Evolutionary conservation across 1,140 invertebrate species (phyloP).

Genomic region (Ridgeia piscesae): DNA sequence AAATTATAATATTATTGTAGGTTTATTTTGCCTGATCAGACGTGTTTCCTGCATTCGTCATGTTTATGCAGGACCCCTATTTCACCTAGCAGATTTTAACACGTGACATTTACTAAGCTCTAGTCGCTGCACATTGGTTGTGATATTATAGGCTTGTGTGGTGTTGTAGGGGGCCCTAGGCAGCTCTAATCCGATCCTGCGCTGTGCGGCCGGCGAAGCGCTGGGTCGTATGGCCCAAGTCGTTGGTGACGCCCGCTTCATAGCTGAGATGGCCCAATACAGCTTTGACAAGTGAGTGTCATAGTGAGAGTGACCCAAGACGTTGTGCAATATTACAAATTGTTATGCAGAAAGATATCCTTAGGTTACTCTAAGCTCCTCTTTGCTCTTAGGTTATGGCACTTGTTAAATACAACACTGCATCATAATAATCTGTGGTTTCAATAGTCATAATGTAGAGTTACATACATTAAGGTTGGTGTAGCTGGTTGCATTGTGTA

Average conservation of each 20-base stretch:
- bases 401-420: too few species aligned
- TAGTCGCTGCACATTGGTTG: not conserved
- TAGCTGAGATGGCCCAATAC: conserved; percentile 85
- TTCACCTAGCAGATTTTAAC: too few species aligned
- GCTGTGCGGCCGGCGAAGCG: conserved; percentile 85
- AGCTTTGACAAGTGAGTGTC: conserved; percentile 78
- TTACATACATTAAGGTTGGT: too few species aligned
- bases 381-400: too few species aligned
- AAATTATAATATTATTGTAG: not conserved
- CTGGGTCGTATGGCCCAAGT: conserved; percentile 88
- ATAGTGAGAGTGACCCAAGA: too few species aligned
- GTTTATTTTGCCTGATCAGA: not conserved
- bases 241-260: conserved; percentile 68
- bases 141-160: not conserved
- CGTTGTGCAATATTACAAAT: not conserved
- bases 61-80: too few species aligned
- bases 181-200: conserved; percentile 80
- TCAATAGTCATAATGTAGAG: too few species aligned
- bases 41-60: not conserved
- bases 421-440: too few species aligned
- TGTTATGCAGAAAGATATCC: too few species aligned
- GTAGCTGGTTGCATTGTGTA: too few species aligned
- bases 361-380: too few species aligned
- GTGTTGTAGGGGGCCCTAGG: conserved; percentile 68
- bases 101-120: not conserved